These are phyloP conservation scores for Datnioides undecimradiatus DNA, from an alignment of 2,113 vertebrate species.

Conservation along the genomic window DNA sequence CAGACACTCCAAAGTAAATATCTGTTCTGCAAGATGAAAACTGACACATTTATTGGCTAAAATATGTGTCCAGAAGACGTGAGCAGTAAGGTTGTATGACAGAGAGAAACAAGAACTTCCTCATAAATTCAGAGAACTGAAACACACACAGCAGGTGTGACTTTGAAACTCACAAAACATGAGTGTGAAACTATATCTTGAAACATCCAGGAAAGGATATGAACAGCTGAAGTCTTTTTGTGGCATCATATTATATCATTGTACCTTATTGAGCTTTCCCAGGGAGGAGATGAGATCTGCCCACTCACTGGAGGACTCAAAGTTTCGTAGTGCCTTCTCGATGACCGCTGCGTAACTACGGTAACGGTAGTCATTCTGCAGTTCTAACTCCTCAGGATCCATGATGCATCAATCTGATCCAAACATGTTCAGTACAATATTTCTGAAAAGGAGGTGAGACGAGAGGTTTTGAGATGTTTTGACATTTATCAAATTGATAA, in stretches of 20 bases:
- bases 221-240: background rate
- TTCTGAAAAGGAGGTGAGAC: constrained; percentile 9
- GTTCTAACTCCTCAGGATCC: constrained; percentile 95
- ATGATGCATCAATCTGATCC: constrained; percentile 83
- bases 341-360: constrained; percentile 92
- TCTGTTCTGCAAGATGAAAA: constrained; percentile 3
- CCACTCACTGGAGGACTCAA: constrained; percentile 98
- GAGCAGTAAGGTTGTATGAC: background rate
- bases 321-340: constrained; percentile 97
- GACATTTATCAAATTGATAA: constrained; percentile 2
- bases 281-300: constrained; percentile 98
- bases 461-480: background rate
- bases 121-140: constrained; percentile 36
- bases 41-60: constrained; percentile 19
- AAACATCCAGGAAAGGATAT: background rate
- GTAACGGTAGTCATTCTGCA: constrained; percentile 95
- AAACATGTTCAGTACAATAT: constrained; percentile 79
- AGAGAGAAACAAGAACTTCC: constrained; percentile 26
- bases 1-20: constrained; percentile 61
- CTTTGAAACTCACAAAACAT: background rate
- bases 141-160: constrained; percentile 27
- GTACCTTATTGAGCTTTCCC: constrained; percentile 98
- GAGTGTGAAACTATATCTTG: background rate
- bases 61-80: constrained; percentile 2
- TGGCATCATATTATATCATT: background rate